Base-by-base conservation (phyloP, 2,113 vertebrate species). In the Channa maculata region DNA sequence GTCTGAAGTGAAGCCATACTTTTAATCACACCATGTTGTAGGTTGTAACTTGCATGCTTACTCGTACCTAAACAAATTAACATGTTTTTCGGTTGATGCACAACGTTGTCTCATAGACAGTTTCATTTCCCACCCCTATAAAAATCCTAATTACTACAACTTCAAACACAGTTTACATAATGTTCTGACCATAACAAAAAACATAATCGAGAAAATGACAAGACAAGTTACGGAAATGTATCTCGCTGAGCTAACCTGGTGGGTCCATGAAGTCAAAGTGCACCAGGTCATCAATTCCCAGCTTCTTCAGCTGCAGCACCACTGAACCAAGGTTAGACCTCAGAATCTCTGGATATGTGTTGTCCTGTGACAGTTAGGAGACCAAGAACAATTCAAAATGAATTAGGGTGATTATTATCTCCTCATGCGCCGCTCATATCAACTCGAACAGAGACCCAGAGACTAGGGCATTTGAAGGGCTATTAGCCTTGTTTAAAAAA, bases 201-300 rank as follows among this genome's bases (percentile, higher is more conserved):
- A 24, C 24, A 24, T 24, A 24, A 24, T 24, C 1, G 24, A 24
- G 24, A 24, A 24, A 24, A 24, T 24, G 24, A 24, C 24, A 24
- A 24, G 24, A 24, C 24, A 24, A 24, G 24, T 24, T 24, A 1
- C 24, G 24, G 24, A 24, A 24, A 24, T 24, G 24, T 24, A 24
- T 24, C 24, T 24, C 24, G 24, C 1, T 24, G 24, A 24, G 75
- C 81, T 65, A 93, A 99, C 97, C 98, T 95, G 97, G 98, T 77
- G 97, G 98, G 80, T 99, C 97, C 97, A 99, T 98, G 94, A 98
- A 99, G 94, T 99, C 97, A 82, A 99, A 99, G 92, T 99, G 97
- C 70, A 99, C 97, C 92, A 99, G 94, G 85, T 99, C 97, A 88
- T 99, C 97, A 77, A 99, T 99, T 60, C 98, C 97, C 82, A 99